A percentile compares a stretch with the other conserved stretches of the same genome.
Evolutionary conservation across 1,140 invertebrate species (phyloP).

Genomic region (Trichonephila clavipes): DNA sequence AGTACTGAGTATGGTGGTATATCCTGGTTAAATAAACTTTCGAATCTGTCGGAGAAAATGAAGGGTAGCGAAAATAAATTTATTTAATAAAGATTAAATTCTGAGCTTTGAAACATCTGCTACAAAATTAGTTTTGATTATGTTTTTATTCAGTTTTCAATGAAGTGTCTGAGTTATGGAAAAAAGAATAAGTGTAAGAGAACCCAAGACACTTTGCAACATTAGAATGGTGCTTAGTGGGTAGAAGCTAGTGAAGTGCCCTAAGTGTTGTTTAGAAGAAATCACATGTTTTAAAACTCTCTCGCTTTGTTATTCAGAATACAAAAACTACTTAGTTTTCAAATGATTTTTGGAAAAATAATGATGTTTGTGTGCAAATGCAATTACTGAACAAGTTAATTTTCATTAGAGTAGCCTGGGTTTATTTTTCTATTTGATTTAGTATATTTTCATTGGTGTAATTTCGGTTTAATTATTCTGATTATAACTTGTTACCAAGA

Average conservation of each 20-base stretch:
- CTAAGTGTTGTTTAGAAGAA: no score
- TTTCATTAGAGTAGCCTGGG: no score
- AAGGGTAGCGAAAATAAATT: constrained; percentile 34
- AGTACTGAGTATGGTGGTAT: not conserved
- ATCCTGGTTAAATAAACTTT: constrained; percentile 13
- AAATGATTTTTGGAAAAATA: no score
- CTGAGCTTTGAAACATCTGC: constrained; percentile 27
- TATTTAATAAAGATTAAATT: constrained; percentile 41
- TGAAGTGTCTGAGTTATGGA: constrained; percentile 1
- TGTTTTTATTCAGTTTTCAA: constrained; percentile 21
- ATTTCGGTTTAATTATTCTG: no score
- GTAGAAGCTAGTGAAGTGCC: not conserved
- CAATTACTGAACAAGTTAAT: no score
- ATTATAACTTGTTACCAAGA: no score
- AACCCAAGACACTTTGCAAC: not conserved
- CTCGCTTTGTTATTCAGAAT: no score
- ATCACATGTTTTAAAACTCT: no score
- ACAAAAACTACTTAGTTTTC: no score
- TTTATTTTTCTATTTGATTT: no score
- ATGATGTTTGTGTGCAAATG: no score
- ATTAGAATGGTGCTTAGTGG: not conserved
- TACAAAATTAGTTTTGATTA: constrained; percentile 38
- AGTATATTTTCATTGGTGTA: no score
- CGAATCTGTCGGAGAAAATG: constrained; percentile 29
- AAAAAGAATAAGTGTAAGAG: not conserved